Conservation (phyloP, 2,113 vertebrate genomes). For the Stomatorhinus ivindoensis region DNA sequence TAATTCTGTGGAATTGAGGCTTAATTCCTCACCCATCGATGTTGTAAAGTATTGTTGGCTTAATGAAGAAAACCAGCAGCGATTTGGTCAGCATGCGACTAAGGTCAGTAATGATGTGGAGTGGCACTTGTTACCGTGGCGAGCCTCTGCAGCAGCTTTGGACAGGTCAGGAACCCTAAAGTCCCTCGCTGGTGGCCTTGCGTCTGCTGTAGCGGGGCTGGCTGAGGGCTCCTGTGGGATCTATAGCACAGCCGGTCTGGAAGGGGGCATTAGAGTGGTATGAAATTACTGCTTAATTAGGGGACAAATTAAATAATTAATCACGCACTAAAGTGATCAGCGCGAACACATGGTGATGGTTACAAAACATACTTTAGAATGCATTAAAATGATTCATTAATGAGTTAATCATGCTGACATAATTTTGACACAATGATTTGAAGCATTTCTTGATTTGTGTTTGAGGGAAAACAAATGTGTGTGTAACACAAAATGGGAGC, state of each 20-base stretch:
- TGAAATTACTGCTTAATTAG: neutral
- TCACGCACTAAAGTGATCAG: neutral
- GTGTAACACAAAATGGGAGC: neutral
- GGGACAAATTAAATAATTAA: neutral
- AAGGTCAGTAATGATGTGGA: neutral
- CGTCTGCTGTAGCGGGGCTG: neutral
- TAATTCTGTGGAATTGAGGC: neutral
- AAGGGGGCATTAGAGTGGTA: neutral
- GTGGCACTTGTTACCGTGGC: neutral
- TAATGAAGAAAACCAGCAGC: neutral
- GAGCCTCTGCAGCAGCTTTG: neutral
- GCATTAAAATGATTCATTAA: neutral
- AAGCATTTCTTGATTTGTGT: neutral
- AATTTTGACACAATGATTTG: no score
- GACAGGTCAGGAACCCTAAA: neutral
- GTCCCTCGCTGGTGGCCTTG: neutral
- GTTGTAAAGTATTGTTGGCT: neutral
- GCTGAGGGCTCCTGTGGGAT: neutral
- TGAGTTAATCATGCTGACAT: neutral
- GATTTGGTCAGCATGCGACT: neutral
- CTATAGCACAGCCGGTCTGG: neutral
- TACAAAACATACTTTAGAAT: neutral
- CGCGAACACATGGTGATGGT: neutral
- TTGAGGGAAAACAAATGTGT: neutral
- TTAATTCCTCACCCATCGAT: neutral